These are phyloP conservation scores for Apocheima hispidaria DNA, from an alignment of 2,888 invertebrate genomes.

Conservation along the genomic window DNA sequence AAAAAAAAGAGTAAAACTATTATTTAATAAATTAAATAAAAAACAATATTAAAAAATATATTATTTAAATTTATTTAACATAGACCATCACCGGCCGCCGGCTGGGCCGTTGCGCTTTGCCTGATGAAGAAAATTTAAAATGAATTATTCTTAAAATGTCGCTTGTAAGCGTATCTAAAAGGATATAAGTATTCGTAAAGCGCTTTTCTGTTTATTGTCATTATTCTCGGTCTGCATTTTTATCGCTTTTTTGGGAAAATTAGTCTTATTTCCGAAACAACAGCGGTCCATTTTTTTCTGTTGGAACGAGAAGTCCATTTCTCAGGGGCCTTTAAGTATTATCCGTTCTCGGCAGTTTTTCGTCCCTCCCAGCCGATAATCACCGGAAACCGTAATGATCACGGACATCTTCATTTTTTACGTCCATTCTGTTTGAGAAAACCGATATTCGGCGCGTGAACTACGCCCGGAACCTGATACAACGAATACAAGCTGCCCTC, in stretches of 20 bases:
- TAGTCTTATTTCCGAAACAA: conserved; percentile 47
- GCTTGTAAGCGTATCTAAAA: too few species aligned
- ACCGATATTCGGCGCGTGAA: conserved; percentile 43
- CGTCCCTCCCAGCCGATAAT: conserved; percentile 49
- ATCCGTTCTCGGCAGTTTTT: conserved; percentile 41
- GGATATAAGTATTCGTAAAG: too few species aligned
- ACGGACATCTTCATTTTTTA: conserved; percentile 54
- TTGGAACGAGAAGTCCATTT: conserved; percentile 50
- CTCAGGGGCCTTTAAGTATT: conserved; percentile 53
- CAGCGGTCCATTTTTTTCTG: conserved; percentile 46
- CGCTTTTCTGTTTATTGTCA: conserved; percentile 11
- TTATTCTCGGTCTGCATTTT: conserved; percentile 11
- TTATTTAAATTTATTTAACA: too few species aligned
- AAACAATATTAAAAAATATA: too few species aligned
- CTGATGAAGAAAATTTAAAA: too few species aligned
- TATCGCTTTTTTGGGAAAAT: conserved; percentile 42
- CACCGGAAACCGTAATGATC: conserved; percentile 57
- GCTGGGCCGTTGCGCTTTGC: too few species aligned
- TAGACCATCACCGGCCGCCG: too few species aligned
- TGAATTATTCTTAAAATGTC: too few species aligned
- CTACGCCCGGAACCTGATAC: conserved; percentile 40
- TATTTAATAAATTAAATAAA: too few species aligned
- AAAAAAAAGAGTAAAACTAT: too few species aligned
- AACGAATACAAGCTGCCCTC: conserved; percentile 31
- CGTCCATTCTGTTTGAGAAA: conserved; percentile 43